phyloP scores from a whole-genome alignment of 2,888 invertebrate genomes.

The Glomeris marginata region DNA sequence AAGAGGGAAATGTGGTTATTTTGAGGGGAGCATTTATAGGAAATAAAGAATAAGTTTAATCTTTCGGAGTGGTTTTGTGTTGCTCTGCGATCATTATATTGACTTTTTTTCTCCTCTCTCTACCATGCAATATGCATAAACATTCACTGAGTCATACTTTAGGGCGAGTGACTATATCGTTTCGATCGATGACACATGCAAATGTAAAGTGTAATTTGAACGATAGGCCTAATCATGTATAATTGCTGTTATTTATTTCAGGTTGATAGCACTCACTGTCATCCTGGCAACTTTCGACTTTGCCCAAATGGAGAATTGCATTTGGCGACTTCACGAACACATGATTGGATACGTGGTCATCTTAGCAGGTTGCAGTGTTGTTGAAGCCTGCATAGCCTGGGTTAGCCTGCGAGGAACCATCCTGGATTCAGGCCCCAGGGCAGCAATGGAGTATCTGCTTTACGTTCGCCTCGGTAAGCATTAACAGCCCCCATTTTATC shows the following conservation, averaged over 20 bases:
- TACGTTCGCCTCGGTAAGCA: conserved; percentile 56
- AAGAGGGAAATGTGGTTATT: too few species aligned
- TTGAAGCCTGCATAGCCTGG: conserved; percentile 55
- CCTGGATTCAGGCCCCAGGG: conserved; percentile 53
- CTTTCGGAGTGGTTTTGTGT: too few species aligned
- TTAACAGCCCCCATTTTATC: background rate
- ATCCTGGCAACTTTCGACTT: conserved; percentile 43
- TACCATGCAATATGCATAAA: too few species aligned
- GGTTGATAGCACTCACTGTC: conserved; percentile 44
- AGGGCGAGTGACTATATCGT: background rate
- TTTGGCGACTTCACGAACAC: conserved; percentile 32
- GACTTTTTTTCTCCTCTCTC: background rate
- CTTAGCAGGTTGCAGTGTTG: conserved; percentile 37
- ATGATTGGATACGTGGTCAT: conserved; percentile 46
- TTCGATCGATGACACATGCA: background rate
- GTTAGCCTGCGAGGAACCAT: conserved; percentile 66
- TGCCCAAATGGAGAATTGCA: conserved; percentile 34
- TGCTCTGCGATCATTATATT: too few species aligned
- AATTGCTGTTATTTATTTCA: conserved; percentile 26
- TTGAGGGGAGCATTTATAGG: too few species aligned
- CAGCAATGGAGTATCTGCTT: conserved; percentile 61
- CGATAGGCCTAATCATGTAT: background rate
- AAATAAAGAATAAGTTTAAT: too few species aligned
- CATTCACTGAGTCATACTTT: too few species aligned
- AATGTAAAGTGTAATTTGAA: background rate